phyloP scores from a whole-genome alignment of 92 coral and sea anemone genomes.

The Parazoanthus darwini region DNA sequence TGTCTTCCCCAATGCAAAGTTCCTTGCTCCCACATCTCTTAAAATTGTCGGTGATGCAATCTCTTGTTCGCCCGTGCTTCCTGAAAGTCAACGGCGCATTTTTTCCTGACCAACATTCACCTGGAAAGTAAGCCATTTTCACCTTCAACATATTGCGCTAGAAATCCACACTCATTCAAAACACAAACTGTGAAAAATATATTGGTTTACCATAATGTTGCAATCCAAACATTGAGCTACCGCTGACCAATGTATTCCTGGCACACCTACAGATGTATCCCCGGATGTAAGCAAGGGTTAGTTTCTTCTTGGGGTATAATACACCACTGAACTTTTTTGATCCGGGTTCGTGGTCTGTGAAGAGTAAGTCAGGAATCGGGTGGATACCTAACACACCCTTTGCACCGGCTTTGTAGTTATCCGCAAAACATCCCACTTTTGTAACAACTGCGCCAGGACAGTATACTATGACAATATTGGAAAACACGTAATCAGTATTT shows the following conservation, averaged over 20 bases:
- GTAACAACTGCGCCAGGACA: slow-evolving; percentile 19
- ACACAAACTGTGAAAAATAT: background rate
- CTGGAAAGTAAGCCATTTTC: background rate
- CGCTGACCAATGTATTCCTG: background rate
- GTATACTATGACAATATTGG: background rate
- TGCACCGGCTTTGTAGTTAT: slow-evolving; percentile 1
- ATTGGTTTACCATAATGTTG: slow-evolving; percentile 30
- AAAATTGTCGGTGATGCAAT: slow-evolving; percentile 25
- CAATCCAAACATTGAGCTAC: slow-evolving; percentile 22
- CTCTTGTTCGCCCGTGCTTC: slow-evolving; percentile 9
- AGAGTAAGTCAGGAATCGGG: slow-evolving; percentile 27
- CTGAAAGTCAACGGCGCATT: slow-evolving; percentile 20
- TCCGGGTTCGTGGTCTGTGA: background rate
- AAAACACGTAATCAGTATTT: no score
- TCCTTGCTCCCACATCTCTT: slow-evolving; percentile 3
- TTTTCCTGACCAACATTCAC: slow-evolving; percentile 42
- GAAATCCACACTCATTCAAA: no score
- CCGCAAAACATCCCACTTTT: slow-evolving; percentile 38
- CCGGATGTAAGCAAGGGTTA: slow-evolving; percentile 29
- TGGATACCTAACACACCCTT: slow-evolving; percentile 10
- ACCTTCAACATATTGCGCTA: background rate
- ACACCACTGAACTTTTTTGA: slow-evolving; percentile 35
- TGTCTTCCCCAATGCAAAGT: slow-evolving; percentile 40
- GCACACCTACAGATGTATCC: slow-evolving; percentile 35
- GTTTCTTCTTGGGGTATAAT: slow-evolving; percentile 12